Percentiles rank a stretch among this genome's conserved stretches.
Evolutionary conservation across 1,140 invertebrate species (phyloP).

Genomic region (Heliconius congener): DNA sequence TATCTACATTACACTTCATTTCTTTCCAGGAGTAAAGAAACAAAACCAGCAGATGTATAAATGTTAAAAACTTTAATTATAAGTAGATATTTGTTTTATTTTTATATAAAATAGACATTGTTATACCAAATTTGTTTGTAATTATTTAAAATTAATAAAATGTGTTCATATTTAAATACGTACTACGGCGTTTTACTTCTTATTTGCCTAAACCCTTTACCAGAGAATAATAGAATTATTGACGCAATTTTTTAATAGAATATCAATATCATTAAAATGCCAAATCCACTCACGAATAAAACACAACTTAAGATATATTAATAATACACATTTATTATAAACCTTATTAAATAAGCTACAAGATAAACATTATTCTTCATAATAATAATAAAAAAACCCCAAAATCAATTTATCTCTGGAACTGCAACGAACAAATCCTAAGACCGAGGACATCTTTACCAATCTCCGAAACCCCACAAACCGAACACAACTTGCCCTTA

Average conservation of each 20-base stretch:
- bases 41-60: constrained; percentile 45
- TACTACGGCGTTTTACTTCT: no score
- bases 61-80: background rate
- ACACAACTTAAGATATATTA: constrained; percentile 37
- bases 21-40: constrained; percentile 54
- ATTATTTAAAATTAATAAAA: background rate
- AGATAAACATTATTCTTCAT: constrained; percentile 2
- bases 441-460: constrained; percentile 95
- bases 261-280: no score
- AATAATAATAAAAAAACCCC: background rate
- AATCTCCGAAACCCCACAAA: constrained; percentile 94
- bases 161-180: no score
- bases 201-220: no score
- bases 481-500: constrained; percentile 92
- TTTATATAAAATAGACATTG: background rate
- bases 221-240: no score
- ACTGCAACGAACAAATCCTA: constrained; percentile 89
- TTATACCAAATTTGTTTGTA: background rate
- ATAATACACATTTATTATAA: constrained; percentile 28
- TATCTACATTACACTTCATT: background rate
- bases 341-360: constrained; percentile 7
- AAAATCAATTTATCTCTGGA: constrained; percentile 78
- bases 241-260: no score
- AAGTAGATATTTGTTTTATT: background rate
- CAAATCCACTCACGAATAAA: background rate